phyloP scores from a whole-genome alignment of 2,113 vertebrate genomes.

The Myanophis thanlyinensis region DNA sequence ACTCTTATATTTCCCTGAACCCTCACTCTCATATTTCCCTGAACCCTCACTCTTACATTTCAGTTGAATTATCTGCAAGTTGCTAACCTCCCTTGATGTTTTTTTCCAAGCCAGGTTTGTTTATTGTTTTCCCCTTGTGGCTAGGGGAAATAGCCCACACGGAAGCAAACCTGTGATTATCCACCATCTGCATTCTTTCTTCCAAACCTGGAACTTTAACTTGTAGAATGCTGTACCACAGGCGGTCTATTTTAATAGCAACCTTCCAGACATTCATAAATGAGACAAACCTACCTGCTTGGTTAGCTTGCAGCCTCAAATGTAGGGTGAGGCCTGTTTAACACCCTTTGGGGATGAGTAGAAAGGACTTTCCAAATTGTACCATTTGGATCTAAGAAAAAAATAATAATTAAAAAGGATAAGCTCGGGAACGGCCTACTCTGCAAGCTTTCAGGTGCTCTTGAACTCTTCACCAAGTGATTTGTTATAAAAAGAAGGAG shows the following conservation, averaged over 20 bases:
- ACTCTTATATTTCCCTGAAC: background rate
- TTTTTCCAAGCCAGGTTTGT: background rate
- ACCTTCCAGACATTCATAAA: background rate
- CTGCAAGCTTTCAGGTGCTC: background rate
- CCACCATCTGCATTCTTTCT: background rate
- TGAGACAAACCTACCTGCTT: background rate
- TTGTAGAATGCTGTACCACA: background rate
- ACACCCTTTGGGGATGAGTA: background rate
- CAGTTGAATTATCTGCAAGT: background rate
- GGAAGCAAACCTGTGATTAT: background rate
- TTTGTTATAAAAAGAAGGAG: background rate
- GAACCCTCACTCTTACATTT: no score
- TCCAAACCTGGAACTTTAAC: background rate
- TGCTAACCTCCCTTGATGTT: background rate
- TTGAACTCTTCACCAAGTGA: background rate
- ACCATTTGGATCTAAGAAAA: background rate
- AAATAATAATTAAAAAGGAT: background rate
- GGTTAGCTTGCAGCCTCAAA: background rate
- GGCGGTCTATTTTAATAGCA: background rate
- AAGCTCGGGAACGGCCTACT: background rate
- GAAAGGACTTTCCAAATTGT: background rate
- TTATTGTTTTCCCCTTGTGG: background rate
- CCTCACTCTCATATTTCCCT: background rate
- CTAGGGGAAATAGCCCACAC: background rate
- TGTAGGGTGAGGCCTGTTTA: background rate